phyloP scores from a whole-genome alignment of 2,113 vertebrate species.

The Oncorhynchus keta region DNA sequence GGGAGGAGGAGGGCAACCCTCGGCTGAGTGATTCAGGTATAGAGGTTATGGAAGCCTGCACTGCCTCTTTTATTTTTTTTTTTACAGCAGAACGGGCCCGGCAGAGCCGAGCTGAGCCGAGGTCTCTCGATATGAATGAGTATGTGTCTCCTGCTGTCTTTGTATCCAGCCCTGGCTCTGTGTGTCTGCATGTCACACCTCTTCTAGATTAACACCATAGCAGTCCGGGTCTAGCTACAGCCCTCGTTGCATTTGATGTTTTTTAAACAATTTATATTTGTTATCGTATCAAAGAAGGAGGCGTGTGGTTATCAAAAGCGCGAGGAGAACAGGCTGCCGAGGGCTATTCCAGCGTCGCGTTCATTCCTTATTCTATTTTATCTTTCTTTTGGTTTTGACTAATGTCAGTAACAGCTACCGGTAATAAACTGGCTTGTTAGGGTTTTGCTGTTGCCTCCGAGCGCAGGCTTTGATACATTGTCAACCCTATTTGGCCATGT shows the following conservation, averaged over 20 bases:
- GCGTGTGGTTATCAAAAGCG: conserved; percentile 89
- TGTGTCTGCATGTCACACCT: not conserved
- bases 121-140: not conserved
- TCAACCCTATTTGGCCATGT: conserved; percentile 92
- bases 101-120: not conserved
- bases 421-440: conserved; percentile 99
- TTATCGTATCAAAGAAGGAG: conserved; percentile 97
- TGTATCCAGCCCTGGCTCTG: not conserved
- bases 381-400: conserved; percentile 91
- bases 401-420: conserved; percentile 99
- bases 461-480: conserved; percentile 96
- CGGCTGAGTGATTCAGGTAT: not conserved
- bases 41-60: not conserved
- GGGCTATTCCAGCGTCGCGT: conserved; percentile 86
- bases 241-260: conserved; percentile 85
- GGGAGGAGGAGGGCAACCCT: not conserved
- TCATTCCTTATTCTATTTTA: conserved; percentile 99
- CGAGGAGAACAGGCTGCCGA: conserved; percentile 84
- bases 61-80: not conserved
- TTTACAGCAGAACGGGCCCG: not conserved
- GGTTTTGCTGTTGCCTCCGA: conserved; percentile 92
- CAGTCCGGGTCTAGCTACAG: not conserved
- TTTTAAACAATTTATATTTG: conserved; percentile 99
- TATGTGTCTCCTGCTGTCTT: not conserved
- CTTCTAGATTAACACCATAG: not conserved